These are phyloP conservation scores for Deilephila porcellus DNA, from an alignment of 2,888 invertebrate species.

Conservation along the genomic window DNA sequence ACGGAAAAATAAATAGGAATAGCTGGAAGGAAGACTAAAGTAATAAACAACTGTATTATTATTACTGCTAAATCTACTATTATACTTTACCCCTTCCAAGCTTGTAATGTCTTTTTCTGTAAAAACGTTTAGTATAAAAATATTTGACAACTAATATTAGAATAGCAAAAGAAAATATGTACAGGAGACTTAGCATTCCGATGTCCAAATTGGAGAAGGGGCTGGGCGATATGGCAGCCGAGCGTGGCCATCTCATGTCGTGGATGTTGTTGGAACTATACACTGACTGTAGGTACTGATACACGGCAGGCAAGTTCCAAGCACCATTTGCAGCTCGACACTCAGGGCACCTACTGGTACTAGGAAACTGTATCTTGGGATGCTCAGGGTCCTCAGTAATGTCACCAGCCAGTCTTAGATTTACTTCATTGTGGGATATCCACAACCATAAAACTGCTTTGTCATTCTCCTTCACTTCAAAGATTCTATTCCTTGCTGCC, in stretches of 20 bases:
- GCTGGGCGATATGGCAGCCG: conserved; percentile 63
- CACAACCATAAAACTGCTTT: conserved; percentile 96
- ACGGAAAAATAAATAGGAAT: conserved; percentile 6
- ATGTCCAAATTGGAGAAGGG: conserved; percentile 88
- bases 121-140: conserved; percentile 88
- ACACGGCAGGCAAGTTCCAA: conserved; percentile 87
- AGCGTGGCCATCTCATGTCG: conserved; percentile 50
- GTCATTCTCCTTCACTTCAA: conserved; percentile 88
- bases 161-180: conserved; percentile 89
- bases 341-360: conserved; percentile 85
- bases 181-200: conserved; percentile 90
- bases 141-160: conserved; percentile 90
- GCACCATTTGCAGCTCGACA: conserved; percentile 85
- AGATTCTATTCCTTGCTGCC: conserved; percentile 89
- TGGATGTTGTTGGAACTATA: conserved; percentile 71
- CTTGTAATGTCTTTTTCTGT: conserved; percentile 90
- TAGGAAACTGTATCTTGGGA: conserved; percentile 96
- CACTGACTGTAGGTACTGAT: conserved; percentile 84
- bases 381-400: conserved; percentile 94
- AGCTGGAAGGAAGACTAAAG: conserved; percentile 13
- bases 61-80: conserved; percentile 47
- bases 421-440: conserved; percentile 97
- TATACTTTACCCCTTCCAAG: conserved; percentile 90
- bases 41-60: neutral
- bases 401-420: conserved; percentile 93